Percentiles rank a stretch among this genome's conserved stretches.
Evolutionary conservation across 2,797 vertebrate genomes (phyloP).

Genomic region (Sciaenops ocellatus): DNA sequence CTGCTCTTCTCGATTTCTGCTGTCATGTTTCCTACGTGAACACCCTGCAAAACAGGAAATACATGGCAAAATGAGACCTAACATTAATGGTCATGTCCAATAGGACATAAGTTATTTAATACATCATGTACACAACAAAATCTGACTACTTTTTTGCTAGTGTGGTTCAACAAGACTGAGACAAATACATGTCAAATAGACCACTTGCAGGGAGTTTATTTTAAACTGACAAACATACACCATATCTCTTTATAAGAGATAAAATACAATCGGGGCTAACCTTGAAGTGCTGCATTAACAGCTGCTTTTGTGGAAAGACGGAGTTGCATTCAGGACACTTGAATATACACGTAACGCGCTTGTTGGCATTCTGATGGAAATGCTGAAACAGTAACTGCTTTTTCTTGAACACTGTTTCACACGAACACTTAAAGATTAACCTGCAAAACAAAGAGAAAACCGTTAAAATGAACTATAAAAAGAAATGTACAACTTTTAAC

Average conservation of each 20-base stretch:
- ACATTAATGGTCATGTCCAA: background rate
- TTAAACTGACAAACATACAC: background rate
- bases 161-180: background rate
- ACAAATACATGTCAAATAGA: background rate
- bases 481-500: background rate
- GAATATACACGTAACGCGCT: slow-evolving; percentile 91
- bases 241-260: background rate
- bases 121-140: background rate
- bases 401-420: slow-evolving; percentile 95
- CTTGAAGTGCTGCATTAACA: slow-evolving; percentile 96
- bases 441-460: slow-evolving; percentile 76
- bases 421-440: slow-evolving; percentile 97
- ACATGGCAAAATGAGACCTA: background rate
- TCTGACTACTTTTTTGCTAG: background rate
- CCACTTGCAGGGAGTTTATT: background rate
- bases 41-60: slow-evolving; percentile 78
- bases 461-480: background rate
- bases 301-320: slow-evolving; percentile 93
- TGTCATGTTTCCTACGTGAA: slow-evolving; percentile 86
- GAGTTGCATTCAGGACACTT: slow-evolving; percentile 96
- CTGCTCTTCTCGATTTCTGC: slow-evolving; percentile 84
- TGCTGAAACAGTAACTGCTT: slow-evolving; percentile 94
- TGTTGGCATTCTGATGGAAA: slow-evolving; percentile 91
- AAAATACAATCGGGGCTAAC: slow-evolving; percentile 76
- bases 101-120: background rate